Evolutionary conservation across 2,113 vertebrate genomes (phyloP).

Genomic region (Gymnocephalus cernua): DNA sequence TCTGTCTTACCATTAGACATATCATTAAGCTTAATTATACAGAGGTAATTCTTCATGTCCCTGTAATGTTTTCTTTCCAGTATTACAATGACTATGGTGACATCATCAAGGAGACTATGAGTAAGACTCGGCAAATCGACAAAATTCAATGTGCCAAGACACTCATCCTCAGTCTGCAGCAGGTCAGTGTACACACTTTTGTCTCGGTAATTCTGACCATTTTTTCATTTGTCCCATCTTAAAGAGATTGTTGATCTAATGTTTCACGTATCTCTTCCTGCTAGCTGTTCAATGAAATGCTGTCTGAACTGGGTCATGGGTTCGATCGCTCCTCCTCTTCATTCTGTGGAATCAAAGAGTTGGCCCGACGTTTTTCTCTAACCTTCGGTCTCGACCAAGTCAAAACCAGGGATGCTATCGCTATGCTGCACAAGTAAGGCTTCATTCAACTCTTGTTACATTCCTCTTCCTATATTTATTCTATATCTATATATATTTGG

Average conservation of each 20-base stretch:
- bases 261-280: background rate
- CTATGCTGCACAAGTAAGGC: constrained; percentile 98
- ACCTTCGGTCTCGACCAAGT: constrained; percentile 98
- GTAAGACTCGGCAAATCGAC: constrained; percentile 97
- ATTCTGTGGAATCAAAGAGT: constrained; percentile 98
- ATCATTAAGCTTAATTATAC: background rate
- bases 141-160: constrained; percentile 99
- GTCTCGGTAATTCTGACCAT: background rate
- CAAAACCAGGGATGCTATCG: constrained; percentile 99
- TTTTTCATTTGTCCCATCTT: background rate
- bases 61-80: constrained; percentile 73
- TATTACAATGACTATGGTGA: constrained; percentile 99
- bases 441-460: constrained; percentile 5
- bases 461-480: too few relatives aligned
- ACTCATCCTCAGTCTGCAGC: constrained; percentile 97
- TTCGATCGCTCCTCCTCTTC: constrained; percentile 95
- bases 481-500: too few relatives aligned
- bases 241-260: background rate
- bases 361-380: constrained; percentile 97
- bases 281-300: constrained; percentile 98
- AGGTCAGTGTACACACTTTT: constrained; percentile 86
- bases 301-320: constrained; percentile 95
- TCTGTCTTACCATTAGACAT: background rate
- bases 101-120: constrained; percentile 99
- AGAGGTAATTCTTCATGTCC: background rate